Base-by-base conservation (phyloP, 2,797 vertebrate genomes). In the Sardinella longiceps region DNA sequence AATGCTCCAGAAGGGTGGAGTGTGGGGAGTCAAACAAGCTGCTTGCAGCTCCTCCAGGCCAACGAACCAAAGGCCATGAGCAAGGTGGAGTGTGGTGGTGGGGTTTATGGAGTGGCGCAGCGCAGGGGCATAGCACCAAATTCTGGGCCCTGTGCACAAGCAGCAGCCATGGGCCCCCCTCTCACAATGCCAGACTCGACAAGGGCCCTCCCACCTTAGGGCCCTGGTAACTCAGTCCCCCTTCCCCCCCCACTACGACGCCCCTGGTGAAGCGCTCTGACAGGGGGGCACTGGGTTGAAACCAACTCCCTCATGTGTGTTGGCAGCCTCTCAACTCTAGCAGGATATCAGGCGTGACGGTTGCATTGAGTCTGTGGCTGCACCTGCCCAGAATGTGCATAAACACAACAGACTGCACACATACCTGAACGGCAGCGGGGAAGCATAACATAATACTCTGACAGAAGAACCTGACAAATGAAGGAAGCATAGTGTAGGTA, bases 1-100 rank as follows among this genome's bases (percentile, higher is more conserved):
- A 46, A 37, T 74, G 66, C 82, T 66, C 56, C 51, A 82, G n/a
- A 82, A 25, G 28, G 82, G 11, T 46, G 70, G 18, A 9, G 63
- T 4, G 63, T 5, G 30, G 14, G 6, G 12, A 66, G 60, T 30
- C 7, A 7, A 28, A 25, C 7, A 7, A 28, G 60, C 25, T 28
- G 70, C 70, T 20, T 20, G 30, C 5, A 74, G 66, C 66, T 74
- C 30, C 66, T 37, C 33, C 33, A 74, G 66, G 14, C 66, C 7
- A 14, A 37, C 66, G 18, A 14, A 37, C 3, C 9, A 74, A 15
- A 39, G 66, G 66, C 30, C 37, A 43, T 43, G 70, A 77, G 33
- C 37, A 23, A 20, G 70, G 70, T 1, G 5, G 33, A 1, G n/a
- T n/a, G 51, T 18, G 18, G 18, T 53, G 56, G 56, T n/a, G n/a